phyloP scores from a whole-genome alignment of 1,140 invertebrate genomes.

The Papilio machaon region DNA sequence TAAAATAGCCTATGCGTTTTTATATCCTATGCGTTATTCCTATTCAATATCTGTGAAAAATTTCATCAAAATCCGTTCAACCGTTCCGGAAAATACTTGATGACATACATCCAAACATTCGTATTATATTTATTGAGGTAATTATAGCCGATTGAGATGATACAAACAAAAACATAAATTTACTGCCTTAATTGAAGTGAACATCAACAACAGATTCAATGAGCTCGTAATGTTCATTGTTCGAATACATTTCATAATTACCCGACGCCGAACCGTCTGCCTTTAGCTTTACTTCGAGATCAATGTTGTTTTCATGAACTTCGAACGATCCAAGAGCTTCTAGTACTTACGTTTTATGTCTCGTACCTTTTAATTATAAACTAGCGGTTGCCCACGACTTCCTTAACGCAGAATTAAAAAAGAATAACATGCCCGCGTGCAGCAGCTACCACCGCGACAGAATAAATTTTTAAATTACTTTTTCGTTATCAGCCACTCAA shows the following conservation, averaged over 20 bases:
- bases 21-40: no score
- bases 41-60: no score
- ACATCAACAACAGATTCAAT: slow-evolving; percentile 7
- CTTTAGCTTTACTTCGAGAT: not conserved
- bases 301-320: not conserved
- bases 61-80: not conserved
- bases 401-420: no score
- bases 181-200: slow-evolving; percentile 12
- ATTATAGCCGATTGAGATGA: not conserved
- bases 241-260: slow-evolving; percentile 13
- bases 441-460: no score
- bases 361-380: not conserved
- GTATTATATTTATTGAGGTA: not conserved
- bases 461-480: no score
- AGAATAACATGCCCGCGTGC: no score
- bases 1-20: no score
- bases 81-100: not conserved
- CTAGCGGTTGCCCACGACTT: no score
- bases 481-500: no score
- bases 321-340: not conserved
- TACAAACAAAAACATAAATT: slow-evolving; percentile 9
- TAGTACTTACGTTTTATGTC: not conserved
- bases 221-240: not conserved
- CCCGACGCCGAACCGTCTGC: not conserved
- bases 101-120: not conserved